These are phyloP conservation scores for Anniella stebbinsi DNA, from an alignment of 2,797 vertebrate genomes.

Conservation along the genomic window DNA sequence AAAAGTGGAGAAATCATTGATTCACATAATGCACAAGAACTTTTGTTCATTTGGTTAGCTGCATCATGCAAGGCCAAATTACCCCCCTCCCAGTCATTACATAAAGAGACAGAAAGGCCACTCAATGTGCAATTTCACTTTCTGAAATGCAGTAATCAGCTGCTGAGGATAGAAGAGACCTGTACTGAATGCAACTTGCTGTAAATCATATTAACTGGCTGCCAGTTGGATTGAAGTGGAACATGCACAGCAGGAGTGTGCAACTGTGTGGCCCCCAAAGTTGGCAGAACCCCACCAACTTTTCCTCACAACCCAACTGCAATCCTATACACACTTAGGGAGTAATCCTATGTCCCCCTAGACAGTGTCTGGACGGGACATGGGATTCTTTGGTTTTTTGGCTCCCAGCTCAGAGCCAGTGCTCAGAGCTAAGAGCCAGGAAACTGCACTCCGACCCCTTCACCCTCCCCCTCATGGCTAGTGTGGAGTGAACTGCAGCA, in stretches of 20 bases:
- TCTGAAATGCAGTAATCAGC: constrained; percentile 27
- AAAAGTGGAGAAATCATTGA: neutral
- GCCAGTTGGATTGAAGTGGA: constrained; percentile 37
- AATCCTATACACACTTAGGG: too few relatives aligned
- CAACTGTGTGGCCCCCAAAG: too few relatives aligned
- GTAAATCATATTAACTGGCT: constrained; percentile 27
- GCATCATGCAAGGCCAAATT: constrained; percentile 12
- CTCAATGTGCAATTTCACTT: constrained; percentile 46
- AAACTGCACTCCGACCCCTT: too few relatives aligned
- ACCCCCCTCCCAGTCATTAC: neutral
- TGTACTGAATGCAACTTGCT: constrained; percentile 12
- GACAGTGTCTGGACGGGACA: too few relatives aligned
- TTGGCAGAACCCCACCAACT: too few relatives aligned
- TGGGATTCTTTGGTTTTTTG: too few relatives aligned
- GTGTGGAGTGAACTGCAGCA: too few relatives aligned
- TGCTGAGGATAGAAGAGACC: constrained; percentile 14
- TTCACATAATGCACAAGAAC: neutral
- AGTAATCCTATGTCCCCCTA: too few relatives aligned
- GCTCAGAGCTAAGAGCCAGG: too few relatives aligned
- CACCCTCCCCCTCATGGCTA: too few relatives aligned
- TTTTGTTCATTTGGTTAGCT: constrained; percentile 30
- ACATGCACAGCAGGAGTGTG: neutral
- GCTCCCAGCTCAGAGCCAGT: too few relatives aligned
- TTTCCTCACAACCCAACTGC: too few relatives aligned
- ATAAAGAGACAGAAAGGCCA: constrained; percentile 26